These are phyloP conservation scores for Synanthedon formicaeformis DNA, from an alignment of 2,888 invertebrate genomes.

Conservation along the genomic window DNA sequence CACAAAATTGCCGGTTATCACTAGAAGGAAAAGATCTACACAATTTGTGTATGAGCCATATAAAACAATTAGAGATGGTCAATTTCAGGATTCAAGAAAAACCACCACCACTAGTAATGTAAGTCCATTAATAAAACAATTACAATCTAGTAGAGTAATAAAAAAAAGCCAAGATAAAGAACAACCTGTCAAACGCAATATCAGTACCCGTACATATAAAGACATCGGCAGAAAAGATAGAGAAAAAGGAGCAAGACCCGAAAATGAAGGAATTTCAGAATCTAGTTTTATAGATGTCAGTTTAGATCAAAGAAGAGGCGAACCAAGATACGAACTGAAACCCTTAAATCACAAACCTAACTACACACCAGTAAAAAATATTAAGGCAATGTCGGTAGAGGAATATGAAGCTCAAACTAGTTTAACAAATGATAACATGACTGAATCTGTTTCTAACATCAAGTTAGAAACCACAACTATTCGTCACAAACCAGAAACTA, in stretches of 20 bases:
- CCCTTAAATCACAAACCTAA: slow-evolving; percentile 40
- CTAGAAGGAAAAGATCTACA: slow-evolving; percentile 37
- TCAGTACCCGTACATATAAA: slow-evolving; percentile 32
- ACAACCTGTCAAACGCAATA: slow-evolving; percentile 31
- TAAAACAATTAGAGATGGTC: slow-evolving; percentile 55
- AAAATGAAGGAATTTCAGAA: slow-evolving; percentile 17
- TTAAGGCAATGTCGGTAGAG: slow-evolving; percentile 35
- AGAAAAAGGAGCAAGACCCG: slow-evolving; percentile 16
- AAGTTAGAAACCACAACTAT: slow-evolving; percentile 7
- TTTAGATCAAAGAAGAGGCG: slow-evolving; percentile 43
- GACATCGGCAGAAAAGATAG: slow-evolving; percentile 50
- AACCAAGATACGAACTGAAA: slow-evolving; percentile 54
- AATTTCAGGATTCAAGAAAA: slow-evolving; percentile 50
- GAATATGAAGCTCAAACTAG: slow-evolving; percentile 29
- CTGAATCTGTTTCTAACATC: slow-evolving; percentile 3
- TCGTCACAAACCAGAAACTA: slow-evolving; percentile 7
- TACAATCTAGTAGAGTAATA: slow-evolving; percentile 45
- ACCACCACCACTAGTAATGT: slow-evolving; percentile 45
- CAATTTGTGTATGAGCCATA: slow-evolving; percentile 61
- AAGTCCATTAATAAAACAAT: slow-evolving; percentile 54
- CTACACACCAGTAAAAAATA: slow-evolving; percentile 44
- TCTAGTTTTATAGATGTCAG: slow-evolving; percentile 41
- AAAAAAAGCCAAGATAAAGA: slow-evolving; percentile 28
- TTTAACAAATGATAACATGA: slow-evolving; percentile 4
- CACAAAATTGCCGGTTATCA: slow-evolving; percentile 13